Base-by-base conservation (phyloP, 2,888 invertebrate species). In the Strigamia crassipes region DNA sequence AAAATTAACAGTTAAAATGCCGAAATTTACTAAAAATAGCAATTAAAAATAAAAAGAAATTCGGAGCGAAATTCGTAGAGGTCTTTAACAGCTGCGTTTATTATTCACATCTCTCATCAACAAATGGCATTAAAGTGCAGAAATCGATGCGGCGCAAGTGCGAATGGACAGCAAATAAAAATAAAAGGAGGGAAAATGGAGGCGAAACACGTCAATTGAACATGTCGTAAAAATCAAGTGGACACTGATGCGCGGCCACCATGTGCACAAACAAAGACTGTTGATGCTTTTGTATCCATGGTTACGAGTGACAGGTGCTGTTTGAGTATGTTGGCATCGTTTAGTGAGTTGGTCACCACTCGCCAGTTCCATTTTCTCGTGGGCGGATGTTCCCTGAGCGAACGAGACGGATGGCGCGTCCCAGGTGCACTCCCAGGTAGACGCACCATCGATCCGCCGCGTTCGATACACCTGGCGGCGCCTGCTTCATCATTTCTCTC, bases 401-500 rank as follows among this genome's bases (percentile, higher is more conserved):
- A 46, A 46, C 46, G 61, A 66, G 61, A 66, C 61, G 61, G 21
- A 66, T 66, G 61, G 61, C 61, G 61, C 61, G 61, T 66, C 61
- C 61, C 61, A 66, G 61, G 61, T 66, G 61, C 21, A 66, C 61
- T 66, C 61, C 23, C 61, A 66, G 61, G 61, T 66, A 66, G 61
- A 66, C 61, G 61, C 61, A 23, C 61, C 61, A 66, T 66, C 61
- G 61, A 66, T 66, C 61, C 61, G 61, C 61, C 23, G 38, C 51
- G 61, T 66, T 66, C 61, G 61, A 66, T 66, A 66, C 61, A 66
- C 61, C 61, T 66, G 61, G 61, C 61, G 61, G 61, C 61, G 61
- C 61, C 61, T 66, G 18, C 21, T 23, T 66, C 61, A 66, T 66
- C 61, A 66, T 66, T 18, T 66, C 10, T 66, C 0, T 23, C n/a